These are phyloP conservation scores for Gnatocerus cornutus DNA, from an alignment of 2,888 invertebrate genomes.

Conservation along the genomic window DNA sequence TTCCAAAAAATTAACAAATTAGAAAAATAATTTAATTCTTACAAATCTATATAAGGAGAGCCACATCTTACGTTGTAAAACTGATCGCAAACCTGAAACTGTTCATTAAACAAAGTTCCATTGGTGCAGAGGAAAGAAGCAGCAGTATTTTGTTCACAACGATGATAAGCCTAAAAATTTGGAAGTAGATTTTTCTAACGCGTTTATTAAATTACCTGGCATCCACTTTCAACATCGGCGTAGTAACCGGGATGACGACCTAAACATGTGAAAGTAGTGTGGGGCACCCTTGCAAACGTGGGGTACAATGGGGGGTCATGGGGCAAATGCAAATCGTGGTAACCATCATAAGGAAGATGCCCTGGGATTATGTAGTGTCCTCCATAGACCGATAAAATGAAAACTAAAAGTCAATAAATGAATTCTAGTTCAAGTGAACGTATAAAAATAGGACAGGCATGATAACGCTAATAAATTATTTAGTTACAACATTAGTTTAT, in stretches of 20 bases:
- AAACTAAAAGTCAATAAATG: constrained; percentile 26
- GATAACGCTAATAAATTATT: constrained; percentile 29
- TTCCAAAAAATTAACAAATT: not conserved
- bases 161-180: constrained; percentile 74
- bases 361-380: constrained; percentile 65
- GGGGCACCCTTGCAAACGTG: constrained; percentile 69
- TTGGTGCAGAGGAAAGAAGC: constrained; percentile 78
- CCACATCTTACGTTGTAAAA: constrained; percentile 80
- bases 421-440: constrained; percentile 40
- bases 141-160: constrained; percentile 75
- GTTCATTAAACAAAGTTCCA: constrained; percentile 79
- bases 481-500: constrained; percentile 24
- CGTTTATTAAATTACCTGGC: constrained; percentile 73
- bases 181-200: not conserved
- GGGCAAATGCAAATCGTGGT: constrained; percentile 75
- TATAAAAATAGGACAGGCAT: constrained; percentile 25
- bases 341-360: constrained; percentile 72
- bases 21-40: constrained; percentile 53
- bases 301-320: constrained; percentile 76
- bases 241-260: constrained; percentile 80
- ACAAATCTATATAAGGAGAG: constrained; percentile 76
- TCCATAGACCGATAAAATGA: constrained; percentile 49
- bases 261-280: constrained; percentile 77
- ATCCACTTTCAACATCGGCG: constrained; percentile 81
- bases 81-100: constrained; percentile 80